Conservation (phyloP, 2,113 vertebrate genomes). For the Hypanus sabinus region DNA sequence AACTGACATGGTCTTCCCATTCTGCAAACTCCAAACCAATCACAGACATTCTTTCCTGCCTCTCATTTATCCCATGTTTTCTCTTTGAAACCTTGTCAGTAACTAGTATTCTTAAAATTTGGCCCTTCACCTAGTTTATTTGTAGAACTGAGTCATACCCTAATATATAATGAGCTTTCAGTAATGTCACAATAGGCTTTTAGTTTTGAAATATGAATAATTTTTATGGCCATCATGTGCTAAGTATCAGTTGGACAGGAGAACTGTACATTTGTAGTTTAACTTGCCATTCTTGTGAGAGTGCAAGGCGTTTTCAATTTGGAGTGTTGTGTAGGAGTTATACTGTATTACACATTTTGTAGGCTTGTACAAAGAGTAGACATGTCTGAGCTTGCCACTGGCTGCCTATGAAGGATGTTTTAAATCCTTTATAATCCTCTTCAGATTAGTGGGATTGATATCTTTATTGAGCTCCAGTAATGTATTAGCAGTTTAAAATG, state of each 20-base stretch:
- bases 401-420: not conserved
- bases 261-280: not conserved
- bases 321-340: not conserved
- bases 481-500: not conserved
- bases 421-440: not conserved
- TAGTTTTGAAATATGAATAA: not conserved
- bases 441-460: conserved; percentile 15
- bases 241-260: not conserved
- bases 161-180: not conserved
- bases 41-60: not conserved
- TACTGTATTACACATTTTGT: not conserved
- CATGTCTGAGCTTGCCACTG: conserved; percentile 6
- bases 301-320: not conserved
- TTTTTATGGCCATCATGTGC: not conserved
- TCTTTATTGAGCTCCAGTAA: not conserved
- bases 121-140: not conserved
- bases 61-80: not conserved
- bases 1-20: not conserved
- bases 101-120: not conserved
- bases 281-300: not conserved
- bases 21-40: not conserved
- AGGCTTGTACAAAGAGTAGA: not conserved
- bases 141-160: not conserved
- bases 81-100: not conserved
- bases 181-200: not conserved